Evolutionary conservation across 2,888 invertebrate genomes (phyloP).

Genomic region (Ligdia adustata): DNA sequence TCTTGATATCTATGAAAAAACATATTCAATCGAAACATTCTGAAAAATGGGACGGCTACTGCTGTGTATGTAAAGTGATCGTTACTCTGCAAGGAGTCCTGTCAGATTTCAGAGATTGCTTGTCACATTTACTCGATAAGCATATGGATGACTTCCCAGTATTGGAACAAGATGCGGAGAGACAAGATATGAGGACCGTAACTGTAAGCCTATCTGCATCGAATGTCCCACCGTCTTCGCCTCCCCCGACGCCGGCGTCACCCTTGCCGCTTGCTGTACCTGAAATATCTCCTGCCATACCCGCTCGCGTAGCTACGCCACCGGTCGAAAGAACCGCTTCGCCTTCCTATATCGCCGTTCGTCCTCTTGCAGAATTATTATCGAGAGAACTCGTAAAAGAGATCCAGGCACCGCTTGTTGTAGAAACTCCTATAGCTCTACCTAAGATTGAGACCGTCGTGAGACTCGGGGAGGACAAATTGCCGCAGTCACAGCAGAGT

Average conservation of each 20-base stretch:
- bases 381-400: slow-evolving; percentile 34
- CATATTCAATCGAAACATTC: slow-evolving; percentile 69
- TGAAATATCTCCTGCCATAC: slow-evolving; percentile 2
- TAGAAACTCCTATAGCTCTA: slow-evolving; percentile 36
- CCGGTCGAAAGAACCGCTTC: slow-evolving; percentile 29
- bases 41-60: slow-evolving; percentile 83
- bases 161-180: slow-evolving; percentile 41
- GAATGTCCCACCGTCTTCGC: too few relatives aligned
- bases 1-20: slow-evolving; percentile 74
- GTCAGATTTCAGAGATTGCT: slow-evolving; percentile 61
- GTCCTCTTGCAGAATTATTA: slow-evolving; percentile 69
- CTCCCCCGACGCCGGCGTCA: not conserved
- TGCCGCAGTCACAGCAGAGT: slow-evolving; percentile 38
- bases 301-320: slow-evolving; percentile 9
- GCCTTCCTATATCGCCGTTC: slow-evolving; percentile 60
- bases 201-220: slow-evolving; percentile 16
- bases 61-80: slow-evolving; percentile 76
- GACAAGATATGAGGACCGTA: slow-evolving; percentile 8
- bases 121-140: slow-evolving; percentile 70
- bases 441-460: slow-evolving; percentile 81
- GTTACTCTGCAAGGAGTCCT: slow-evolving; percentile 67
- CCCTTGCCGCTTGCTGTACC: not conserved
- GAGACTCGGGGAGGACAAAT: slow-evolving; percentile 65
- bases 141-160: slow-evolving; percentile 72
- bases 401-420: slow-evolving; percentile 14